A percentile compares a stretch with the other conserved stretches of the same genome.
Evolutionary conservation across 2,797 vertebrate genomes (phyloP).

Genomic region (Myotis pilosus): DNA sequence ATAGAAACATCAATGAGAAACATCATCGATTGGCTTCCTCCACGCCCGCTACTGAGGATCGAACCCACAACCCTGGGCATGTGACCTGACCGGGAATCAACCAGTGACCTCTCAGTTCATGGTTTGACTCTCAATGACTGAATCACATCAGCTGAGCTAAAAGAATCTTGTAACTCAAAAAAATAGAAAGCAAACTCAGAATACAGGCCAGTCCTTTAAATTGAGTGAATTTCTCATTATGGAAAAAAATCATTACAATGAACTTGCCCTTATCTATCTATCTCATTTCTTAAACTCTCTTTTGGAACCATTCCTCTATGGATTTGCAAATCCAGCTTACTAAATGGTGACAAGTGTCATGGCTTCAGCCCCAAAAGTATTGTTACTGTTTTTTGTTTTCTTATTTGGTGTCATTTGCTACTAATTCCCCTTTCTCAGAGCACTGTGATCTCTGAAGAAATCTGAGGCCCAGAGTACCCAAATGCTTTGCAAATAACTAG

Average conservation of each 20-base stretch:
- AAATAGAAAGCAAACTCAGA: background rate
- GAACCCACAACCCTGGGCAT: too few relatives aligned
- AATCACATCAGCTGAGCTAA: background rate
- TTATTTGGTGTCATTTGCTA: background rate
- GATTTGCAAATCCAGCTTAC: background rate
- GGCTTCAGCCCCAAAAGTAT: background rate
- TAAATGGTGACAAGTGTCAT: background rate
- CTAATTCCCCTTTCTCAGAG: background rate
- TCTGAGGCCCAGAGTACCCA: background rate
- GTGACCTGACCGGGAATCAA: too few relatives aligned
- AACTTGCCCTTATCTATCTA: background rate
- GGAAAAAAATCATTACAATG: background rate
- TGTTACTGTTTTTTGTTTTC: background rate
- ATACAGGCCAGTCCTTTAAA: background rate
- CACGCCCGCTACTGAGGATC: too few relatives aligned
- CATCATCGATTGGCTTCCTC: too few relatives aligned
- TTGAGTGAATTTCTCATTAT: background rate
- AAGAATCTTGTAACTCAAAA: conserved; percentile 1
- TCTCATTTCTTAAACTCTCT: background rate
- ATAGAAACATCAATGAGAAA: too few relatives aligned
- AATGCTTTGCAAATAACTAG: background rate
- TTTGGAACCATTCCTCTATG: background rate
- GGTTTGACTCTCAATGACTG: too few relatives aligned
- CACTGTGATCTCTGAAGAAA: background rate
- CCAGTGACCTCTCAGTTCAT: too few relatives aligned